Evolutionary conservation across 1,140 invertebrate genomes (phyloP).

Genomic region (Parasteatoda tepidariorum): DNA sequence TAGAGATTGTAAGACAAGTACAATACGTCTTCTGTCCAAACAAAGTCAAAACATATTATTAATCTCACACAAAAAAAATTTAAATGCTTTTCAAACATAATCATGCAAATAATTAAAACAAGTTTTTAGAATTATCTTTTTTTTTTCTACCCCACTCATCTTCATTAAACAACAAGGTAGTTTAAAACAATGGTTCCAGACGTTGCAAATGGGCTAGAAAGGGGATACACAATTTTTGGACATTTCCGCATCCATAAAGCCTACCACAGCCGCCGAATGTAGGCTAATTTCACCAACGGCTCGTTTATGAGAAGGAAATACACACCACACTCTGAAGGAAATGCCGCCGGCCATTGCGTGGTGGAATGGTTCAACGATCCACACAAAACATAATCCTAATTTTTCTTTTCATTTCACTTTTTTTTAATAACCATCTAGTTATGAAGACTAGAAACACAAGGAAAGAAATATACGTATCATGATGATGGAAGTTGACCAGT

Average conservation of each 20-base stretch:
- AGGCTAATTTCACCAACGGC: conserved; percentile 25
- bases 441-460: background rate
- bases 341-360: background rate
- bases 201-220: background rate
- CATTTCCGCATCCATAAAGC: conserved; percentile 20
- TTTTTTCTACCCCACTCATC: too few species aligned
- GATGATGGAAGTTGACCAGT: background rate
- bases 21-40: too few species aligned
- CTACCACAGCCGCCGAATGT: conserved; percentile 3
- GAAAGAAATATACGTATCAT: background rate
- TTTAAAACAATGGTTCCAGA: too few species aligned
- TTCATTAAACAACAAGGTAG: too few species aligned
- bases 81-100: too few species aligned
- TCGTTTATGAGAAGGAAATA: conserved; percentile 15
- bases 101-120: too few species aligned
- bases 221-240: background rate
- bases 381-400: conserved; percentile 13
- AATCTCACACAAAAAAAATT: too few species aligned
- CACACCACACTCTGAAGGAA: conserved; percentile 4
- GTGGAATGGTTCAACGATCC: conserved; percentile 23
- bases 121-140: too few species aligned
- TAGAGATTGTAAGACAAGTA: too few species aligned
- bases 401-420: background rate
- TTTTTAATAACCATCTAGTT: conserved; percentile 11
- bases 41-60: too few species aligned